Base-by-base conservation (phyloP, 1,140 invertebrate genomes). In the Nasonia vitripennis region DNA sequence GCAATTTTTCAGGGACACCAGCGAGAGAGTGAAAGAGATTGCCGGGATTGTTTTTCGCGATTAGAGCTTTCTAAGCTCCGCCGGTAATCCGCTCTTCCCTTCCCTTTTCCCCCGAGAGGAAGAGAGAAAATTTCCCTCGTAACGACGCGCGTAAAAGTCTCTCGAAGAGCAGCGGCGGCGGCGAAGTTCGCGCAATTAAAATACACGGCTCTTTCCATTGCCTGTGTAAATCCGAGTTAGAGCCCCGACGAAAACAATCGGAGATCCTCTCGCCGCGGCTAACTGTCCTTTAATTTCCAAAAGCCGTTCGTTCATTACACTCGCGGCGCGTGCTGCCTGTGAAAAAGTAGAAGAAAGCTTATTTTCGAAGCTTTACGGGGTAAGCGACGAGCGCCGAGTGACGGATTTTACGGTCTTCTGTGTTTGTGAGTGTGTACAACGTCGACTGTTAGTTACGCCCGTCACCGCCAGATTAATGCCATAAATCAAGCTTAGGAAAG, bases 201-300 rank as follows among this genome's bases (percentile, higher is more conserved):
- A 62, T 62, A 17, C 51, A 55, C 14, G 51, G 55, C 20, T n/a
- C 6, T 27, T 27, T 62, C 34, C 3, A 7, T 7, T n/a, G 6
- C 55, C 20, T 20, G 55, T 45, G 78, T 78, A 71, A 83, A 85
- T 86, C 55, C 83, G 48, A 45, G 73, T 41, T 74, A 74, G 17
- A 45, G 73, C 12, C 34, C 73, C 17, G 73, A 34, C 34, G 73
- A 74, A 74, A 74, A 74, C 34, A 37, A 74, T 41, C 37, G 17
- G 73, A 17, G 14, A 71, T 17, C 14, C 27, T 41, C 34, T 31
- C 12, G 4, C 23, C 0, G 31, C 17, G 37, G 41, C 73, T n/a
- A 34, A 34, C 31, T 71, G 14, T 31, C 73, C 34, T 74, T 74
- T 74, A 74, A 74, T 74, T 74, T 74, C 73, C 7, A 74, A 74